Percentiles rank a stretch among this genome's conserved stretches.
phyloP scores from a whole-genome alignment of 1,140 invertebrate genomes.

The Pristionchus pacificus region DNA sequence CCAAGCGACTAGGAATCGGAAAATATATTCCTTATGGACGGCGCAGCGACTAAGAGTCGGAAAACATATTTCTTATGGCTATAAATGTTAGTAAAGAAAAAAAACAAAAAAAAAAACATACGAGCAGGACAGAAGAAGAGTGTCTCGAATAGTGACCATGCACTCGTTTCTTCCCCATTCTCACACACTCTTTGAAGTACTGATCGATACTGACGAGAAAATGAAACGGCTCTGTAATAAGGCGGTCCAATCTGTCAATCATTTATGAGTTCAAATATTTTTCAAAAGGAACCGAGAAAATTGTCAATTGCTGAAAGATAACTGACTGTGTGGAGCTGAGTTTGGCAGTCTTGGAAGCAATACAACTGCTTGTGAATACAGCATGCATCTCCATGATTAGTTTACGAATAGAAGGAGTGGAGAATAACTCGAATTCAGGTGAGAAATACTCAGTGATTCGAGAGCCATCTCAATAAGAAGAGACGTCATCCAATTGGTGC shows the following conservation, averaged over 20 bases:
- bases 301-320: not conserved
- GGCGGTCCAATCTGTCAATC: not conserved
- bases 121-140: constrained; percentile 12
- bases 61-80: too few relatives aligned
- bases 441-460: too few relatives aligned
- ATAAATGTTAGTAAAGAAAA: constrained; percentile 9
- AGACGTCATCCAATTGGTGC: too few relatives aligned
- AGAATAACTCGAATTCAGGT: too few relatives aligned
- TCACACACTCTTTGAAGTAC: constrained; percentile 6
- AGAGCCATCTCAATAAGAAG: too few relatives aligned
- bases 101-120: not conserved
- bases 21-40: too few relatives aligned
- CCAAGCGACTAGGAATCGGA: not conserved
- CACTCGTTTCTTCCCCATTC: not conserved
- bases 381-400: constrained; percentile 15
- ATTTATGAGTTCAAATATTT: not conserved
- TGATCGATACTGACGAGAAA: constrained; percentile 11
- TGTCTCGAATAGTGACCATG: constrained; percentile 15
- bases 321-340: constrained; percentile 3
- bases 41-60: too few relatives aligned
- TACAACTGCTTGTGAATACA: constrained; percentile 3
- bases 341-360: not conserved
- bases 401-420: constrained; percentile 11
- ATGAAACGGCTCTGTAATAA: constrained; percentile 4
- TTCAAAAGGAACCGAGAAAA: not conserved